Evolutionary conservation across 1,140 invertebrate genomes (phyloP).

Genomic region (Eufriesea mexicana): DNA sequence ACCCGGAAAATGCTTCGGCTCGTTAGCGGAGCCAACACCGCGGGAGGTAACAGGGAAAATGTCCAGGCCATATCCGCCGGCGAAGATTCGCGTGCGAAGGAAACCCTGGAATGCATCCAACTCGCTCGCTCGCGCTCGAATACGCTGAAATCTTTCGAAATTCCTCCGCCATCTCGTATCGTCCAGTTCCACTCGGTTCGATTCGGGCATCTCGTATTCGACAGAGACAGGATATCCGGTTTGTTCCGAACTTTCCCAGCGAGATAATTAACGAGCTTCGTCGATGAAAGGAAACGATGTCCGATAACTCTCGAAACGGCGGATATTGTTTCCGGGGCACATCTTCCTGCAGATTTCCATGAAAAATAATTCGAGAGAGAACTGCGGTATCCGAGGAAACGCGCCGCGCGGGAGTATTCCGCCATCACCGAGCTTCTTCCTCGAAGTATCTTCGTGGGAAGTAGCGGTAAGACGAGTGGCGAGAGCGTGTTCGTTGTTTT

Average conservation of each 20-base stretch:
- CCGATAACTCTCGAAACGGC: background rate
- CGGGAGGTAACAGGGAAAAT: background rate
- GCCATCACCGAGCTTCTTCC: background rate
- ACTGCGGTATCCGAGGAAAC: background rate
- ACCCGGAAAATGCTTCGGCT: slow-evolving; percentile 53
- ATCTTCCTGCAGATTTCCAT: background rate
- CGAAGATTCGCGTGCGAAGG: background rate
- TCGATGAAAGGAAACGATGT: background rate
- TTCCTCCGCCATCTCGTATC: background rate
- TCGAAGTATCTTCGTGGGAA: too few species aligned
- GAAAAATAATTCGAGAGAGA: background rate
- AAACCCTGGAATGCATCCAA: slow-evolving; percentile 28
- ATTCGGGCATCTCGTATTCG: background rate
- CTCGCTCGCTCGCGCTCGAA: background rate
- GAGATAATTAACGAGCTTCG: too few species aligned
- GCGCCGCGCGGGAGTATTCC: background rate
- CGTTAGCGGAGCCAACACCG: slow-evolving; percentile 46
- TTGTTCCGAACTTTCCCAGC: too few species aligned
- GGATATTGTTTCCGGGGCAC: background rate
- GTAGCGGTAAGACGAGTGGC: background rate
- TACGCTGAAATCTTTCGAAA: too few species aligned
- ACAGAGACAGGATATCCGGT: too few species aligned
- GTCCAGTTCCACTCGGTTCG: background rate
- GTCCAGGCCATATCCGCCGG: background rate
- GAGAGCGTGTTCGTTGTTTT: slow-evolving; percentile 53